Evolutionary conservation across 2,113 vertebrate genomes (phyloP).

Genomic region (Brienomyrus longianalis): DNA sequence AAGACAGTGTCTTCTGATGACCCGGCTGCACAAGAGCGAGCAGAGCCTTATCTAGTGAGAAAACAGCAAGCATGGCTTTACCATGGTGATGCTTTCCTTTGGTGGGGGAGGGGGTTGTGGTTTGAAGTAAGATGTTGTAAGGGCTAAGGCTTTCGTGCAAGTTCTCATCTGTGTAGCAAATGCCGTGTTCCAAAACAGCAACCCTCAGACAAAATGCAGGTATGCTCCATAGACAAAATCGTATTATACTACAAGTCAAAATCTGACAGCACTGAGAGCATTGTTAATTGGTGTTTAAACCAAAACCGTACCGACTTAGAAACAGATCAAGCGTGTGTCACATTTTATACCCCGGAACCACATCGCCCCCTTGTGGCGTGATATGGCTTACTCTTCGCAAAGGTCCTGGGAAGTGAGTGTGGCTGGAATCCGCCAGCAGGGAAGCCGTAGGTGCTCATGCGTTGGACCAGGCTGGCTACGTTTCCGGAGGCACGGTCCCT

Average conservation of each 20-base stretch:
- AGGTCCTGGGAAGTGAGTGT: constrained; percentile 58
- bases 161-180: not conserved
- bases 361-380: not conserved
- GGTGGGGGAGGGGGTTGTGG: not conserved
- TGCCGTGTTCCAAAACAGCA: not conserved
- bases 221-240: not conserved
- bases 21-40: not conserved
- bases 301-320: not conserved
- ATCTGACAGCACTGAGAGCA: not conserved
- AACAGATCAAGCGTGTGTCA: not conserved
- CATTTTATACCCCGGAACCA: not conserved
- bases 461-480: constrained; percentile 87
- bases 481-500: constrained; percentile 75
- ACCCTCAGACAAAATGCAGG: not conserved
- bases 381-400: constrained; percentile 73
- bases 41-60: not conserved
- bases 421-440: constrained; percentile 84
- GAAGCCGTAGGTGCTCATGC: constrained; percentile 85
- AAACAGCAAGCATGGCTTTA: not conserved
- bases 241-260: not conserved
- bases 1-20: not conserved
- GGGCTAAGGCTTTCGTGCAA: not conserved
- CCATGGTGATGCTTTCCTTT: not conserved
- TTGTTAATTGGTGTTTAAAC: not conserved
- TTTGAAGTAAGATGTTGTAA: not conserved